Conservation (phyloP, 2,113 vertebrate genomes). For the Limanda limanda region DNA sequence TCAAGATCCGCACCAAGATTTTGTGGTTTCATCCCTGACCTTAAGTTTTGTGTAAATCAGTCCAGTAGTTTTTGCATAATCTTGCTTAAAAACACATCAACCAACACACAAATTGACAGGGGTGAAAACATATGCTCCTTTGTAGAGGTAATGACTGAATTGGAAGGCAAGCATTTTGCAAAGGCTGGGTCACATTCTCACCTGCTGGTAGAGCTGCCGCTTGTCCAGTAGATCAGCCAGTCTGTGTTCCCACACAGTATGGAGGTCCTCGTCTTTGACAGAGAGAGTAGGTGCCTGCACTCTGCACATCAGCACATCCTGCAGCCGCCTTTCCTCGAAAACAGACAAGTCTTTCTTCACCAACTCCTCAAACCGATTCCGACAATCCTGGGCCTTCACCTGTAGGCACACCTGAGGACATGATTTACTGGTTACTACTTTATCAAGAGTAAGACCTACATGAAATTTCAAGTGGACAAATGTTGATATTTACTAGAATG, state of each 20-base stretch:
- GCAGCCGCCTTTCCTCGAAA: constrained; percentile 73
- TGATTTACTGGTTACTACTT: background rate
- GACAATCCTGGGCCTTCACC: constrained; percentile 15
- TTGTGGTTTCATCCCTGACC: too few species aligned
- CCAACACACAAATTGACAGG: too few species aligned
- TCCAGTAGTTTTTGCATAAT: too few species aligned
- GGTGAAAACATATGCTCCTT: too few species aligned
- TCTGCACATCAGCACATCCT: constrained; percentile 69
- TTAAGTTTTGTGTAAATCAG: too few species aligned
- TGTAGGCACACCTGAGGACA: constrained; percentile 45
- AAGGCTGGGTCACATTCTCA: constrained; percentile 15
- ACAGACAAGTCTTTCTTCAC: constrained; percentile 61
- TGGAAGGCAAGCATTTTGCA: background rate
- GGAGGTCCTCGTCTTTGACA: constrained; percentile 41
- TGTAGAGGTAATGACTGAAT: too few species aligned
- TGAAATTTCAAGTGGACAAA: background rate
- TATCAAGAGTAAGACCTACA: background rate
- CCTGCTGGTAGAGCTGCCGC: constrained; percentile 70
- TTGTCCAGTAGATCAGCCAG: constrained; percentile 64
- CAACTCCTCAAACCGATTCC: constrained; percentile 54
- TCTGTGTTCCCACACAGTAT: constrained; percentile 58
- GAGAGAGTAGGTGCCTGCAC: constrained; percentile 17
- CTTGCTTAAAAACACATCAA: too few species aligned
- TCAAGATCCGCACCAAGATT: too few species aligned
- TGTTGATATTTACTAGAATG: constrained; percentile 28